Base-by-base conservation (phyloP, 2,113 vertebrate genomes). In the Eidolon helvum region DNA sequence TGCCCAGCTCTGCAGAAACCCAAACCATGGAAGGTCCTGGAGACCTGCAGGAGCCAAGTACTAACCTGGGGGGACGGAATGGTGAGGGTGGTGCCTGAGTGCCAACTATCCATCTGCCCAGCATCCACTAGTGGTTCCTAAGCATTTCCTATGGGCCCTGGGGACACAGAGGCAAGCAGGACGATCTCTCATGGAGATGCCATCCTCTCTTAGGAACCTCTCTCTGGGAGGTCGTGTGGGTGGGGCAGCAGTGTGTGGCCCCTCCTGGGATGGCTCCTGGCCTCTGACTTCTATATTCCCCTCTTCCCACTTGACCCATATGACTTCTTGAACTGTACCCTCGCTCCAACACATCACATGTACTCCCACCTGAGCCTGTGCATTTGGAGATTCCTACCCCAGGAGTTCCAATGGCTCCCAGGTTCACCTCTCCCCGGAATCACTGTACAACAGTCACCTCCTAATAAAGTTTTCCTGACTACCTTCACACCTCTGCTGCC, bases 1-100 rank as follows among this genome's bases (percentile, higher is more conserved):
- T 40, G 10, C 61, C 15, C 1, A 9, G 15, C 28, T 40, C 19
- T 35, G 9, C 0, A 15, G 74, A 28, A 14, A 1, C n/a, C 50
- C 26, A 14, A 66, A n/a, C 30, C 69, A 77, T 69, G n/a, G 40
- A 90, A 38, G 26, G 69, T 77, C 71, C 63, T 45, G 19, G 87
- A n/a, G 63, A 57, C 40, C 24, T 71, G 5, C 0, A 6, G 82
- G 28, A 40, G 15, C 11, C 22, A n/a, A 5, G 30, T 4, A 18
- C 57, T 24, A 40, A 63, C 24, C 35, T 24, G 24, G 40, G 68
- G 79, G 79, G 26, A 40, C 53, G 71, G 66, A 15, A 24, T 55
- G n/a, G 43, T 16, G 2, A 10, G 48, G 72, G 9, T 38, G 30
- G 68, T 1, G 4, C 77, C 57, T 9, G 33, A 53, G 12, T 22